Evolutionary conservation across 2,113 vertebrate species (phyloP).

Genomic region (Chaetodon auriga): DNA sequence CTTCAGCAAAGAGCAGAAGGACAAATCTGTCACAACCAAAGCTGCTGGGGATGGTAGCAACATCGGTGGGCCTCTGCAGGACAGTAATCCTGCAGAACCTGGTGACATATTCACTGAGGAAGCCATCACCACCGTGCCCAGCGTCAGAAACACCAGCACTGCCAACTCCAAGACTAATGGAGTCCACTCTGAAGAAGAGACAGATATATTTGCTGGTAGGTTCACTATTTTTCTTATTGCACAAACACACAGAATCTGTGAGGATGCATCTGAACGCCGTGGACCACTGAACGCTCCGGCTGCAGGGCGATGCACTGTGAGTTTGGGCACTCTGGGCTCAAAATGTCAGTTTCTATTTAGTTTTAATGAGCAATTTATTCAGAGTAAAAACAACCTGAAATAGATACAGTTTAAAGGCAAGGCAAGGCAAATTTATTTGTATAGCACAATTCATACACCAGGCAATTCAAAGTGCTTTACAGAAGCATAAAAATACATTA

Average conservation of each 20-base stretch:
- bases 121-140: constrained; percentile 42
- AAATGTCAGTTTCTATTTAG: background rate
- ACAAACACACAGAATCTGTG: no score
- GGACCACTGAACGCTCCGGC: no score
- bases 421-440: no score
- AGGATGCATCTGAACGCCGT: no score
- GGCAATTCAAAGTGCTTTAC: no score
- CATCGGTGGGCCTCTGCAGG: constrained; percentile 37
- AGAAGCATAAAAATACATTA: no score
- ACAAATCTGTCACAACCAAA: constrained; percentile 53
- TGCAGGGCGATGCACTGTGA: no score
- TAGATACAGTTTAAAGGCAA: no score
- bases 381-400: background rate
- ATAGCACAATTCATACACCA: no score
- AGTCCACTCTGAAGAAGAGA: constrained; percentile 87
- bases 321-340: background rate
- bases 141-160: constrained; percentile 33
- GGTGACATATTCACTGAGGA: constrained; percentile 78
- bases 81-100: constrained; percentile 31
- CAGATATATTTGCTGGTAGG: constrained; percentile 93
- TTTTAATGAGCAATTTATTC: background rate
- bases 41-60: background rate
- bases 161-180: constrained; percentile 89
- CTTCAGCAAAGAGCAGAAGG: constrained; percentile 52
- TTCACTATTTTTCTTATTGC: background rate